A percentile compares a stretch with the other conserved stretches of the same genome.
These are phyloP conservation scores for Corvus moneduloides DNA, from an alignment of 2,113 vertebrate genomes.

Conservation along the genomic window DNA sequence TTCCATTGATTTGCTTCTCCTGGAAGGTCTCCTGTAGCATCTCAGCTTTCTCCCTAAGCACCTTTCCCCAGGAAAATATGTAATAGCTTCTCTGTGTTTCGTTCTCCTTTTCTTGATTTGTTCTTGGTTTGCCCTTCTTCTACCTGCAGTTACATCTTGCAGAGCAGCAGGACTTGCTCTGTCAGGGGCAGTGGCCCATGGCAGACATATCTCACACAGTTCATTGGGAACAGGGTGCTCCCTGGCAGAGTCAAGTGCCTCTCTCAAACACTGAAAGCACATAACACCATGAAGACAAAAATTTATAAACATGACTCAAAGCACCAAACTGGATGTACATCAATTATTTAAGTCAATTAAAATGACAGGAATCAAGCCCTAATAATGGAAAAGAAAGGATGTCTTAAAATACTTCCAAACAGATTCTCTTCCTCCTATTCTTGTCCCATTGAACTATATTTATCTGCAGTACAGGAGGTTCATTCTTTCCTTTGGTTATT, in stretches of 20 bases:
- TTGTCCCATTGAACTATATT: constrained; percentile 45
- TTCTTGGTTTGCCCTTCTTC: background rate
- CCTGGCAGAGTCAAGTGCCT: background rate
- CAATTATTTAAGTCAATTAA: constrained; percentile 44
- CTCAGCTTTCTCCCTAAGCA: background rate
- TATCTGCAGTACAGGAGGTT: constrained; percentile 17
- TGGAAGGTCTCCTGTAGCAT: background rate
- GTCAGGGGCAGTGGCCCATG: background rate
- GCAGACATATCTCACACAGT: background rate
- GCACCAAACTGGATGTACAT: background rate
- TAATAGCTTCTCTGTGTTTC: background rate
- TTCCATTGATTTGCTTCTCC: background rate
- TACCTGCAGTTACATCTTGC: background rate
- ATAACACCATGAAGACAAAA: background rate
- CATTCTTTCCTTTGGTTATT: constrained; percentile 26
- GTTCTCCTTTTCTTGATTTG: background rate
- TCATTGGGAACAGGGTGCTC: background rate
- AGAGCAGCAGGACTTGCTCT: background rate
- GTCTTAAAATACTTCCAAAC: constrained; percentile 30
- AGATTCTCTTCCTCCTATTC: constrained; percentile 27
- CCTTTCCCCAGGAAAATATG: background rate
- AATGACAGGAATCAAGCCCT: constrained; percentile 2
- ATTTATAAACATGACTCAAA: background rate
- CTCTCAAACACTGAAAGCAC: background rate
- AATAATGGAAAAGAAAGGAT: background rate